These are phyloP conservation scores for Epinephelus malabaricus DNA, from an alignment of 2,797 vertebrate genomes.

Conservation along the genomic window DNA sequence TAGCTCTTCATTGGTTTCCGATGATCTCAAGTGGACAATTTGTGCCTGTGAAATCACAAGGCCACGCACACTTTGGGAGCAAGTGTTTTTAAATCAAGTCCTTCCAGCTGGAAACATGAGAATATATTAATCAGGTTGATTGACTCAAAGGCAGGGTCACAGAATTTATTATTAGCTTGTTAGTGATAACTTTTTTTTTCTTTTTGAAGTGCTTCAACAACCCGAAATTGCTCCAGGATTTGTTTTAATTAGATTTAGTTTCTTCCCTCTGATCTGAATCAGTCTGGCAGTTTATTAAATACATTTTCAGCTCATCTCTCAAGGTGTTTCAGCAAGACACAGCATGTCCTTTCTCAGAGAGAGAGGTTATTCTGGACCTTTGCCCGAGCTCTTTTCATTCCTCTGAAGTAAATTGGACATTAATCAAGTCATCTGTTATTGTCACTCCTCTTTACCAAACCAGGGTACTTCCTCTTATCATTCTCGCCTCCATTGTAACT, in stretches of 20 bases:
- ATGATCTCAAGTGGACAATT: slow-evolving; percentile 16
- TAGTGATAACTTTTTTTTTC: background rate
- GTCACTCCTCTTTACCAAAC: slow-evolving; percentile 18
- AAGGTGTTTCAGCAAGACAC: background rate
- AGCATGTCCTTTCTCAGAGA: background rate
- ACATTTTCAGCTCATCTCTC: background rate
- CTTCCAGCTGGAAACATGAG: background rate
- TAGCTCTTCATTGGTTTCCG: background rate
- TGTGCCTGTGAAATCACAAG: slow-evolving; percentile 18
- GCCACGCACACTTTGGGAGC: background rate
- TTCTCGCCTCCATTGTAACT: slow-evolving; percentile 1
- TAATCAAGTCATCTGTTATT: slow-evolving; percentile 42
- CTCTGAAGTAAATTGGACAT: slow-evolving; percentile 29
- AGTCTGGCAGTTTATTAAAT: slow-evolving; percentile 2
- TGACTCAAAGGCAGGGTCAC: background rate
- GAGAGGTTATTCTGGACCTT: slow-evolving; percentile 1
- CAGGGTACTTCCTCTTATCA: background rate
- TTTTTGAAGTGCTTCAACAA: background rate
- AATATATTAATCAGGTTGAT: background rate
- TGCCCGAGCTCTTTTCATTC: background rate
- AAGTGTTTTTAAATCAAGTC: background rate
- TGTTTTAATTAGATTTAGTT: background rate
- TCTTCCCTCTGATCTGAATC: background rate
- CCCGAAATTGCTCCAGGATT: background rate
- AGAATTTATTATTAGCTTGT: background rate